Base-by-base conservation (phyloP, 2,888 invertebrate species). In the Micoletzkya japonica region DNA sequence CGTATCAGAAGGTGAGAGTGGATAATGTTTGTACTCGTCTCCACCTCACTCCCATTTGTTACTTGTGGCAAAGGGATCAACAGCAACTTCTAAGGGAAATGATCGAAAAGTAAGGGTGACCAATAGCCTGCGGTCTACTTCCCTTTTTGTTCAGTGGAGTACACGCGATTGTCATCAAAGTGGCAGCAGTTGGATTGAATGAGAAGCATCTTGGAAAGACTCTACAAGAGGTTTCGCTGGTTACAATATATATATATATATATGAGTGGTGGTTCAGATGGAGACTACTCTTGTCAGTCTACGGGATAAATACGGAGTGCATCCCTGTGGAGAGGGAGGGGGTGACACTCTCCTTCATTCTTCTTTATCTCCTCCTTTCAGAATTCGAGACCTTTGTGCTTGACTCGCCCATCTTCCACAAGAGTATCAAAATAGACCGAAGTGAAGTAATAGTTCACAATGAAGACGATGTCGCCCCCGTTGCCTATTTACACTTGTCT, bases 301-400 rank as follows among this genome's bases (percentile, higher is more conserved):
- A 91, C 91, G 92, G 85, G 91, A 93, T 86, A 93, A 95, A 87
- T 98, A 93, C 87, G 95, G 94, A 67, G 89, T 95, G 76, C 94
- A 95, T 88, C 91, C 95, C 54, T 96, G 95, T 87, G 98, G 98
- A 28, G 98, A 99, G 88, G 98, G 98, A 59, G 98, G 98, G 67
- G 64, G 64, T 64, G 10, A 50, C 34, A 34, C 6, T 1, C 10
- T n/a, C 14, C n/a, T 39, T 24, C 7, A 20, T 20, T 20, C 17
- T 7, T 7, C 20, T 36, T 7, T 7, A 60, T 60, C 7, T 60
- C 20, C 7, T 39, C 44, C 7, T 28, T 50, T 6, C 26, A 68
- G 98, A 99, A 87, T 98, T 95, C 86, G 98, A 98, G 88, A 94
- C 96, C 37, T 93, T 98, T 86, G 95, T 95, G 7, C 88, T 96